These are phyloP conservation scores for Hydrolagus colliei DNA, from an alignment of 2,797 vertebrate genomes.

Conservation along the genomic window DNA sequence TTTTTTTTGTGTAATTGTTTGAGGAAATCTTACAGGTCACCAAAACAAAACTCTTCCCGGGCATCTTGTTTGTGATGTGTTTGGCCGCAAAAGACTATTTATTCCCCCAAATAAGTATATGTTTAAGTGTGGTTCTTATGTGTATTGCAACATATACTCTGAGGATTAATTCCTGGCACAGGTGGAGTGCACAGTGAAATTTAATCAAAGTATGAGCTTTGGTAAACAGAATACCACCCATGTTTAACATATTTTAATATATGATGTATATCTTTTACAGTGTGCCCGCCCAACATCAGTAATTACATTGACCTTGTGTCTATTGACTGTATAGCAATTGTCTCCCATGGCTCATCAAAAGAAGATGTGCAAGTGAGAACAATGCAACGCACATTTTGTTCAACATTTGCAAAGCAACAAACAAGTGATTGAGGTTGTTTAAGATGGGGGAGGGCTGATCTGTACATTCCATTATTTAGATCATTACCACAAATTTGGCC, in stretches of 20 bases:
- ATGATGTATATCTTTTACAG: slow-evolving; percentile 28
- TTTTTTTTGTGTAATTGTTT: slow-evolving; percentile 28
- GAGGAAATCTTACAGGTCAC: slow-evolving; percentile 14
- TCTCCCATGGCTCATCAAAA: slow-evolving; percentile 9
- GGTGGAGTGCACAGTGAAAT: slow-evolving; percentile 28
- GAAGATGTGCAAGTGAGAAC: slow-evolving; percentile 1
- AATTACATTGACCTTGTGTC: slow-evolving; percentile 3
- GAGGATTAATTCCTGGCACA: slow-evolving; percentile 31
- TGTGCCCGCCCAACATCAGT: not conserved
- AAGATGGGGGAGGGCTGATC: too few species aligned
- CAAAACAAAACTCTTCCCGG: not conserved
- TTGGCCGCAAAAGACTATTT: slow-evolving; percentile 16
- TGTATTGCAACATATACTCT: slow-evolving; percentile 28
- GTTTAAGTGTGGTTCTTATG: slow-evolving; percentile 28
- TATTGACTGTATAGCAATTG: not conserved
- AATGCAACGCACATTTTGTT: not conserved
- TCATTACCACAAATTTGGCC: too few species aligned
- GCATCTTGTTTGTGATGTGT: slow-evolving; percentile 18
- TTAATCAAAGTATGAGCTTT: slow-evolving; percentile 32
- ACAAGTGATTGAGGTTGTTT: not conserved
- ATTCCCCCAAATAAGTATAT: slow-evolving; percentile 28
- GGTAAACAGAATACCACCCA: slow-evolving; percentile 22
- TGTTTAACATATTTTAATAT: slow-evolving; percentile 33
- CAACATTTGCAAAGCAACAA: not conserved
- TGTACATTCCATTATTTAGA: too few species aligned